Percentiles rank a stretch among this genome's conserved stretches.
Conservation (phyloP, 1,140 invertebrate species). For the Papilio helenus region DNA sequence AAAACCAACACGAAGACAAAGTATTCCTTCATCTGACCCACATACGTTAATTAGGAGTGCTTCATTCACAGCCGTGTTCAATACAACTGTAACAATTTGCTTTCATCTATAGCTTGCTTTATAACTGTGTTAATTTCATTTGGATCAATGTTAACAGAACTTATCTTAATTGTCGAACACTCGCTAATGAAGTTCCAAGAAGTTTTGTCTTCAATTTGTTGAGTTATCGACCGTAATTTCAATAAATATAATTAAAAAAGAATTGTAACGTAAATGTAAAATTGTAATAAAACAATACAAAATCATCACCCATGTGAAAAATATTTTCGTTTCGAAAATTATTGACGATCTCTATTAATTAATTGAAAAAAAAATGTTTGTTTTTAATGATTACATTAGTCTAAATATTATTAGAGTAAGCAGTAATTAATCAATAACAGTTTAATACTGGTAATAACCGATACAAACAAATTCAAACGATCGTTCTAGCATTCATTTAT, state of each 20-base stretch:
- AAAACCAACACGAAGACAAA: conserved; percentile 76
- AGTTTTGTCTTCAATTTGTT: not conserved
- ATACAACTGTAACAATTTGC: conserved; percentile 57
- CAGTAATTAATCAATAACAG: not conserved
- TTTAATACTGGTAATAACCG: not conserved
- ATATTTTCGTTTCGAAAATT: too few species aligned
- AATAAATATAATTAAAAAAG: too few species aligned
- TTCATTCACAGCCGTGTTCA: conserved; percentile 60
- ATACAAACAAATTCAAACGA: conserved; percentile 7
- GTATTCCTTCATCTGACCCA: conserved; percentile 69
- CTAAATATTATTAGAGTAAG: not conserved
- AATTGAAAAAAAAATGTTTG: not conserved
- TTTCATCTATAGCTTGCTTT: conserved; percentile 38
- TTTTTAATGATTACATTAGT: too few species aligned
- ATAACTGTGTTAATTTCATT: conserved; percentile 11
- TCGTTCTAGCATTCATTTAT: conserved; percentile 53
- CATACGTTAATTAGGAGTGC: conserved; percentile 69
- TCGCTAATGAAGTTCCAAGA: not conserved
- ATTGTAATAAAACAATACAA: too few species aligned
- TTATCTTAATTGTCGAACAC: not conserved
- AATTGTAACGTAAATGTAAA: too few species aligned
- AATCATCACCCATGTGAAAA: too few species aligned
- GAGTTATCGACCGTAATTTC: not conserved
- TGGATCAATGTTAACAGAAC: not conserved
- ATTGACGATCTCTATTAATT: too few species aligned